Base-by-base conservation (phyloP, 2,797 vertebrate species). In the Phaenicophaeus curvirostris region DNA sequence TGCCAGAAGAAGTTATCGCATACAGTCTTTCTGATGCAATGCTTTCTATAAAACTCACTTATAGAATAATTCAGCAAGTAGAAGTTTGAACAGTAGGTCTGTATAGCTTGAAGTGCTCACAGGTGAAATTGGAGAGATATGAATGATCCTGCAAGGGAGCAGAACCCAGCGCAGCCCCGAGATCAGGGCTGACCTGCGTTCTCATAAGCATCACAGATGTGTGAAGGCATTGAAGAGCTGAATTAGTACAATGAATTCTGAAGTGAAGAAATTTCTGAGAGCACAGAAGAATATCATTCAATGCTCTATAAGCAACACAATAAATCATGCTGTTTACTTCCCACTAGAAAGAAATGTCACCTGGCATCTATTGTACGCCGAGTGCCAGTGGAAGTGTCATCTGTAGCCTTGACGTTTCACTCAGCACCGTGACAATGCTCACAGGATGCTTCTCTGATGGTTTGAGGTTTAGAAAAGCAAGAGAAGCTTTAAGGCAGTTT, bases 91-190 rank as follows among this genome's bases (percentile, higher is more conserved):
- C 65, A 77, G 51, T 16, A 63, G 50, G 39, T 79, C 27, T 66
- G 14, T 9, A 27, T 3, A 67, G 30, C 81, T 75, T 25, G 8
- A 10, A 25, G 65, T 33, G 33, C n/a, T 13, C 8, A 8, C 2
- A 42, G 50, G 30, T 6, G 51, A 58, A 31, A 13, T 41, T 3
- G 72, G 62, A 79, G 74, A 46, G 27, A n/a, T 19, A 8, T 0
- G 15, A 79, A 11, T 9, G 9, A 8, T 9, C 24, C 33, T 8
- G 16, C 1, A 2, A 7, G 0, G 61, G 24, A 71, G 5, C 8
- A 21, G 53, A 74, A 8, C 16, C 15, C 6, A 27, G 50, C 23
- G 2, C 0, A 3, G 31, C 23, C 21, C 54, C 44, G 53, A 51
- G 65, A 9, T 17, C 6, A 55, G 59, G 57, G 19, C 20, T 82